Evolutionary conservation across 2,888 invertebrate genomes (phyloP).

Genomic region (Melanostoma mellinum): DNA sequence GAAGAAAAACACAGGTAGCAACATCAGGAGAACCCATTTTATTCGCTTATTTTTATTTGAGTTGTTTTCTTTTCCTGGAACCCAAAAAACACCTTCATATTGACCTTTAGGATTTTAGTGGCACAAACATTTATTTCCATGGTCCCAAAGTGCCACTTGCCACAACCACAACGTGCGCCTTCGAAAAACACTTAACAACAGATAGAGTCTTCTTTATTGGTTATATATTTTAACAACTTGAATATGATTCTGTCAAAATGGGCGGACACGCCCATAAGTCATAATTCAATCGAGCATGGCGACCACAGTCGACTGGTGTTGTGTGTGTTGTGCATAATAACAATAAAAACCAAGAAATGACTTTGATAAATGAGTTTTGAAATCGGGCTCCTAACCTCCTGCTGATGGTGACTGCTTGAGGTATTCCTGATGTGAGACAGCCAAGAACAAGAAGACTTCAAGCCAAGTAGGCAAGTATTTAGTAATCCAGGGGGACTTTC

Average conservation of each 20-base stretch:
- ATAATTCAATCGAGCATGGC: conserved; percentile 44
- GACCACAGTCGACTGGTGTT: conserved; percentile 14
- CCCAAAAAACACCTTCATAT: conserved; percentile 59
- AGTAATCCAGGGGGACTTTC: conserved; percentile 41
- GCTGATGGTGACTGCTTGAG: conserved; percentile 26
- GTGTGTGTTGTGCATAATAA: conserved; percentile 18
- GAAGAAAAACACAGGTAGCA: too few relatives aligned
- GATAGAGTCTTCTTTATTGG: conserved; percentile 41
- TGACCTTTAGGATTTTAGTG: conserved; percentile 49
- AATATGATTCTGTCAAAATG: conserved; percentile 69
- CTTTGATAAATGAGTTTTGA: conserved; percentile 51
- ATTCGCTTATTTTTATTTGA: not conserved
- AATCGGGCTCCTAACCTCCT: conserved; percentile 65
- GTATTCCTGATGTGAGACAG: conserved; percentile 12
- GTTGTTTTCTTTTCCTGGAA: conserved; percentile 14
- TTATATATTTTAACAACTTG: conserved; percentile 36
- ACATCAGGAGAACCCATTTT: not conserved
- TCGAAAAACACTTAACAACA: not conserved
- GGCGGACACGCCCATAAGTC: conserved; percentile 65
- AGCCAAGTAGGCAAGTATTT: conserved; percentile 15
- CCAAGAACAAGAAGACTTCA: conserved; percentile 28
- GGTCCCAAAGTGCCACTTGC: not conserved
- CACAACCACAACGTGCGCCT: too few relatives aligned
- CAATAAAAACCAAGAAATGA: conserved; percentile 57
- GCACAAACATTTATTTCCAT: conserved; percentile 19